These are phyloP conservation scores for Semibalanus balanoides DNA, from an alignment of 1,140 invertebrate species.

Conservation along the genomic window DNA sequence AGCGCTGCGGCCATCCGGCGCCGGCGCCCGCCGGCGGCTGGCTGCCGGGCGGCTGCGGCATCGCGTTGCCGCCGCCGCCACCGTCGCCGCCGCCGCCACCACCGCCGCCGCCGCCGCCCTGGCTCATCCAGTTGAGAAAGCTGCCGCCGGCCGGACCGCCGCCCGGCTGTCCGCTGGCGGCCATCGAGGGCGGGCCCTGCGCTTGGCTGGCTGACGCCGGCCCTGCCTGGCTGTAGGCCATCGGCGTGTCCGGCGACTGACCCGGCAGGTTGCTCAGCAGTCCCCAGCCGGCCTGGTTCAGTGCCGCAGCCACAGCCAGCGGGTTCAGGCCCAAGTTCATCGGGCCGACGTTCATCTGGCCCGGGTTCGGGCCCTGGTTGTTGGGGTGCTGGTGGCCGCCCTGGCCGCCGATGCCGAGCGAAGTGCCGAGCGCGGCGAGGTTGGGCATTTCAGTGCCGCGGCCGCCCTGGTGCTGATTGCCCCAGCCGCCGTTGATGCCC, in stretches of 20 bases:
- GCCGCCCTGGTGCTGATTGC: slow-evolving; percentile 14
- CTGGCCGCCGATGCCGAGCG: slow-evolving; percentile 40
- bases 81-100: too few species aligned
- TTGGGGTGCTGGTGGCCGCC: slow-evolving; percentile 35
- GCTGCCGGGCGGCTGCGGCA: background rate
- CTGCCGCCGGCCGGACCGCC: background rate
- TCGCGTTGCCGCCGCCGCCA: background rate
- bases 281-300: slow-evolving; percentile 58
- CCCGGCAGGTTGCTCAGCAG: slow-evolving; percentile 43
- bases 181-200: background rate
- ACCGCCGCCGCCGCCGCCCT: background rate
- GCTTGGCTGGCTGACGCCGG: background rate
- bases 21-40: background rate
- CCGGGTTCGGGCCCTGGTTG: slow-evolving; percentile 35
- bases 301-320: slow-evolving; percentile 59
- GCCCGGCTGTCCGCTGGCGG: background rate
- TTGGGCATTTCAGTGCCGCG: slow-evolving; percentile 58
- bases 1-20: background rate
- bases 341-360: slow-evolving; percentile 50
- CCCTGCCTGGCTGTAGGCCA: background rate
- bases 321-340: slow-evolving; percentile 44
- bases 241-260: background rate
- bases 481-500: slow-evolving; percentile 20
- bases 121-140: slow-evolving; percentile 2
- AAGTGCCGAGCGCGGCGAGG: slow-evolving; percentile 30